phyloP scores from a whole-genome alignment of 2,888 invertebrate species.

The Pediacus dermestoides region DNA sequence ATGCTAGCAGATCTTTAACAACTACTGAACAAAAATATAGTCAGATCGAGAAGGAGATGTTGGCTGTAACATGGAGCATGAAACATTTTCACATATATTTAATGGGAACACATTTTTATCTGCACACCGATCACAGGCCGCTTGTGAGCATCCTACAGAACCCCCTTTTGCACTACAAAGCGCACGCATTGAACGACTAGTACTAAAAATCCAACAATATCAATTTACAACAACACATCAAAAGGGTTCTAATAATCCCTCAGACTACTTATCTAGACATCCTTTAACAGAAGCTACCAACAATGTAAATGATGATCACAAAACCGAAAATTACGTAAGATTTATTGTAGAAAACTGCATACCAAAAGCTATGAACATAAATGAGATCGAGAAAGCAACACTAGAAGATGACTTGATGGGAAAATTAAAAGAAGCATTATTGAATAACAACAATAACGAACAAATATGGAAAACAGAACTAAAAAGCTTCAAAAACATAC shows the following conservation, averaged over 20 bases:
- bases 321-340: constrained; percentile 5
- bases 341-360: neutral
- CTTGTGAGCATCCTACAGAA: constrained; percentile 11
- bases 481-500: neutral
- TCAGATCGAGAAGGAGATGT: constrained; percentile 6
- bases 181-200: constrained; percentile 7
- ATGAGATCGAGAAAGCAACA: neutral
- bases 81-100: constrained; percentile 13
- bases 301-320: neutral
- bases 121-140: constrained; percentile 14
- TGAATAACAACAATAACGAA: neutral
- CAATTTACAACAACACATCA: constrained; percentile 2
- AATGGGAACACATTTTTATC: constrained; percentile 8
- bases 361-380: neutral
- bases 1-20: constrained; percentile 9
- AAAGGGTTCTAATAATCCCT: constrained; percentile 4
- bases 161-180: neutral
- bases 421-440: constrained; percentile 4
- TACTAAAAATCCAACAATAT: constrained; percentile 4
- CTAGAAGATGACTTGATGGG: neutral
- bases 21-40: constrained; percentile 3
- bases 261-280: constrained; percentile 7
- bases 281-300: neutral
- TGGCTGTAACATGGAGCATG: constrained; percentile 8
- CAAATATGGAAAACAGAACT: neutral